Evolutionary conservation across 2,113 vertebrate species (phyloP).

Genomic region (Cynocephalus volans): DNA sequence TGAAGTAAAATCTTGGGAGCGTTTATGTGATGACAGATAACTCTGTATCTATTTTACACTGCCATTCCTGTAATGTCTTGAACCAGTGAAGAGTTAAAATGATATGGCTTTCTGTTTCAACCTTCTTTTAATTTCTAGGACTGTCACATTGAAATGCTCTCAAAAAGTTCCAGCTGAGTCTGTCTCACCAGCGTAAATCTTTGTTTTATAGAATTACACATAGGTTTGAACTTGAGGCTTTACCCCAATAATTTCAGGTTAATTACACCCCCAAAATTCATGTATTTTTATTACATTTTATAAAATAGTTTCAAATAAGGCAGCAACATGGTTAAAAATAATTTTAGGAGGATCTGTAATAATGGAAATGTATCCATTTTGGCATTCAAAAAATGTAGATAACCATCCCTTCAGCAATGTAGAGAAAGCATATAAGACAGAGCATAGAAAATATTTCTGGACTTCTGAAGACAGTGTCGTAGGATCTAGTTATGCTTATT

Average conservation of each 20-base stretch:
- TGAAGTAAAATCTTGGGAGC: neutral
- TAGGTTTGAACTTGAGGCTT: neutral
- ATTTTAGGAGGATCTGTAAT: neutral
- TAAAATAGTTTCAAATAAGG: conserved; percentile 5
- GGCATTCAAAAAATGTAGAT: neutral
- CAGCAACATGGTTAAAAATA: neutral
- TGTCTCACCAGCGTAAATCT: neutral
- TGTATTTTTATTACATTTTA: conserved; percentile 3
- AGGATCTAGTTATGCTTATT: neutral
- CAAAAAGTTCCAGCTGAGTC: neutral
- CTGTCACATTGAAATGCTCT: neutral
- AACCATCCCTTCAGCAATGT: neutral
- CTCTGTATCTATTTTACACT: neutral
- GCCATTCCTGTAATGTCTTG: neutral
- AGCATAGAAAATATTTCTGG: neutral
- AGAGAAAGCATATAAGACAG: neutral
- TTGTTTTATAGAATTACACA: conserved; percentile 12
- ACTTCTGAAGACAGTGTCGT: neutral
- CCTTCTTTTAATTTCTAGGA: neutral
- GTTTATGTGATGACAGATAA: neutral
- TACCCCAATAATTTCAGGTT: neutral
- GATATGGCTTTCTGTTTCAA: neutral
- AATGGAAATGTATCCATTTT: neutral
- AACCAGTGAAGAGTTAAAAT: neutral
- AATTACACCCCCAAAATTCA: neutral